Conservation (phyloP, 2,888 invertebrate genomes). For the Zootermopsis nevadensis region DNA sequence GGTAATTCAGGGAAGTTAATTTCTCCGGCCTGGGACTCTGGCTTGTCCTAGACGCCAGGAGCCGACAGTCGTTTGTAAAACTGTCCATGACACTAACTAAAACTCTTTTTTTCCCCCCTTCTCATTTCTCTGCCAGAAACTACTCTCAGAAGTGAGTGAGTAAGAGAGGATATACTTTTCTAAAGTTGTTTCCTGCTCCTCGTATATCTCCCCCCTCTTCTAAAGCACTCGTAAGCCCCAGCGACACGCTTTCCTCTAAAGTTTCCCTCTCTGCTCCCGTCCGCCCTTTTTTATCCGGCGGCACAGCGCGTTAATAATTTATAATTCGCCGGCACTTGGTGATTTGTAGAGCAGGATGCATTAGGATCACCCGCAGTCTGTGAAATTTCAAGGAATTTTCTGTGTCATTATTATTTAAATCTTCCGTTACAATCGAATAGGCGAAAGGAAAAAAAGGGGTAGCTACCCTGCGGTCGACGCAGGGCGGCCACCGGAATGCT, state of each 20-base stretch:
- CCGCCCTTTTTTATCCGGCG: slow-evolving; percentile 18
- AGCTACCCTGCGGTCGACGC: background rate
- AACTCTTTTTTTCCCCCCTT: slow-evolving; percentile 33
- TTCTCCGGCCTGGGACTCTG: slow-evolving; percentile 5
- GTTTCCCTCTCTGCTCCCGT: background rate
- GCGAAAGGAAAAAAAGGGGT: background rate
- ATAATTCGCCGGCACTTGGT: slow-evolving; percentile 20
- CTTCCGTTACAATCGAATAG: background rate
- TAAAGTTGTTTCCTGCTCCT: background rate
- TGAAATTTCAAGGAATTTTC: background rate
- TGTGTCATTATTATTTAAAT: background rate
- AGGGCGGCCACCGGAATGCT: background rate
- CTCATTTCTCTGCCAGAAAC: slow-evolving; percentile 29
- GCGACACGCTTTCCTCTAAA: background rate
- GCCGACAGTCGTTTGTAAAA: slow-evolving; percentile 50
- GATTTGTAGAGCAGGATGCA: slow-evolving; percentile 7
- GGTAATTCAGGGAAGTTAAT: slow-evolving; percentile 45
- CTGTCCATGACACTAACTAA: slow-evolving; percentile 49
- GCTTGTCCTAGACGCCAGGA: slow-evolving; percentile 35
- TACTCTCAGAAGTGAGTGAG: background rate
- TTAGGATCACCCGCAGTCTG: background rate
- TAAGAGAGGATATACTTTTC: background rate
- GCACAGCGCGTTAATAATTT: slow-evolving; percentile 34
- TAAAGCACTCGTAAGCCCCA: slow-evolving; percentile 14
- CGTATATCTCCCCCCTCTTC: slow-evolving; percentile 5